A percentile compares a stretch with the other conserved stretches of the same genome.
These are phyloP conservation scores for Himalopsyche phryganea DNA, from an alignment of 1,140 invertebrate genomes.

Conservation along the genomic window DNA sequence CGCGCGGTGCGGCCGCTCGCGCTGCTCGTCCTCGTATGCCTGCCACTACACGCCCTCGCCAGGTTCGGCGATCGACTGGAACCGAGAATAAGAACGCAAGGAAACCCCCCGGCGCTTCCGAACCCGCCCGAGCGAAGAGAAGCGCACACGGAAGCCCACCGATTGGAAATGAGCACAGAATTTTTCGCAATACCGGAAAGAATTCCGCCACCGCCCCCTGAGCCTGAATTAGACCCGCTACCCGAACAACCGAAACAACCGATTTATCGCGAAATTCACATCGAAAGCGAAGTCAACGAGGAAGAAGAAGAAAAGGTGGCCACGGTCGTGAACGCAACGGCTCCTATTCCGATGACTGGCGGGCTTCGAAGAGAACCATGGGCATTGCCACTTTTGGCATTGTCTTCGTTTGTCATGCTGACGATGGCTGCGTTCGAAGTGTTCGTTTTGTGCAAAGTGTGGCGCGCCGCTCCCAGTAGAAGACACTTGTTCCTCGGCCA, in stretches of 20 bases:
- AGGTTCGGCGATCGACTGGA: constrained; percentile 50
- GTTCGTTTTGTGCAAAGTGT: constrained; percentile 85
- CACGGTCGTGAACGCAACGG: constrained; percentile 36
- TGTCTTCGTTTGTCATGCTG: constrained; percentile 74
- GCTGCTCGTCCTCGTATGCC: constrained; percentile 12
- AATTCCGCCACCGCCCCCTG: constrained; percentile 37
- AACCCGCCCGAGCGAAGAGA: constrained; percentile 40
- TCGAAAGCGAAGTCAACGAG: constrained; percentile 18
- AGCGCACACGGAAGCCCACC: constrained; percentile 54
- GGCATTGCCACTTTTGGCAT: constrained; percentile 79
- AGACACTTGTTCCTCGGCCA: constrained; percentile 89
- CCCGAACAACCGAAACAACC: constrained; percentile 24
- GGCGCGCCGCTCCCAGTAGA: constrained; percentile 76
- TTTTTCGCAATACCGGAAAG: constrained; percentile 66
- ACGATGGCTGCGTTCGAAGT: constrained; percentile 81
- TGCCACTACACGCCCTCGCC: constrained; percentile 30
- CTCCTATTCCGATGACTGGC: constrained; percentile 36
- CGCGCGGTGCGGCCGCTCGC: constrained; percentile 22
- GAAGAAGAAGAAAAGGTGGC: constrained; percentile 20
- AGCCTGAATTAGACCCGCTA: constrained; percentile 36
- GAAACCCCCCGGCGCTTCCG: constrained; percentile 38
- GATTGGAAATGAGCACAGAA: constrained; percentile 72
- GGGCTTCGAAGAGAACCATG: constrained; percentile 71
- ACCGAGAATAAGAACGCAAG: constrained; percentile 45
- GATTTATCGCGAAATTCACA: no score